Percentiles rank a stretch among this genome's conserved stretches.
These are phyloP conservation scores for Drosophila limbata DNA, from an alignment of 2,888 invertebrate species.

Conservation along the genomic window DNA sequence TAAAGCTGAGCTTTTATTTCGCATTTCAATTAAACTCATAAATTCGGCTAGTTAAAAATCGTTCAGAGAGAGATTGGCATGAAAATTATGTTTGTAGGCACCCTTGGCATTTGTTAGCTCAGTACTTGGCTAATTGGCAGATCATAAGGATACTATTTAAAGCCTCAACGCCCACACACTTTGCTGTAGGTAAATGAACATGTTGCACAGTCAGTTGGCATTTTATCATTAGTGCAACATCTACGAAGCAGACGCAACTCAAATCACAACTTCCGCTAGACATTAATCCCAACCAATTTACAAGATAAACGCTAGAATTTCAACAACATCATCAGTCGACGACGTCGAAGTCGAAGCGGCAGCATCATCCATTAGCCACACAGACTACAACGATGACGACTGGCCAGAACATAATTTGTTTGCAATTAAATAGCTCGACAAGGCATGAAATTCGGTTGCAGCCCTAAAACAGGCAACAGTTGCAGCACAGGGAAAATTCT, in stretches of 20 bases:
- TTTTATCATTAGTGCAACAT: slow-evolving; percentile 47
- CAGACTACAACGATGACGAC: slow-evolving; percentile 23
- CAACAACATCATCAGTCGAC: slow-evolving; percentile 75
- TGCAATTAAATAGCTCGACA: slow-evolving; percentile 81
- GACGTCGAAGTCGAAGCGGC: slow-evolving; percentile 29
- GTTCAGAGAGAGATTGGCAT: neutral
- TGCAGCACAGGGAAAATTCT: slow-evolving; percentile 36
- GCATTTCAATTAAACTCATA: neutral
- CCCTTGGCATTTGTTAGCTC: slow-evolving; percentile 6
- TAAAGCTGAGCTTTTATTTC: neutral
- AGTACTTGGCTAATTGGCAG: slow-evolving; percentile 47
- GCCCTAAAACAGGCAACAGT: slow-evolving; percentile 58
- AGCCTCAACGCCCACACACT: slow-evolving; percentile 61
- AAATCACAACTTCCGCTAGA: slow-evolving; percentile 77
- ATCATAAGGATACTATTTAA: slow-evolving; percentile 46
- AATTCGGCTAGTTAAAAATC: neutral
- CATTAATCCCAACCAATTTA: slow-evolving; percentile 79
- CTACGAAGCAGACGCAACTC: slow-evolving; percentile 44
- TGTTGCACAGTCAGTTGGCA: slow-evolving; percentile 42
- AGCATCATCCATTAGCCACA: slow-evolving; percentile 58
- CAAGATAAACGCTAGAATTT: slow-evolving; percentile 78
- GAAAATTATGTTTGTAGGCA: slow-evolving; percentile 3
- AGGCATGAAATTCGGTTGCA: slow-evolving; percentile 80
- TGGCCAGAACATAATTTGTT: slow-evolving; percentile 78
- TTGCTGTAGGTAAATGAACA: slow-evolving; percentile 76